These are phyloP conservation scores for Orthosia gothica DNA, from an alignment of 2,888 invertebrate species.

Conservation along the genomic window DNA sequence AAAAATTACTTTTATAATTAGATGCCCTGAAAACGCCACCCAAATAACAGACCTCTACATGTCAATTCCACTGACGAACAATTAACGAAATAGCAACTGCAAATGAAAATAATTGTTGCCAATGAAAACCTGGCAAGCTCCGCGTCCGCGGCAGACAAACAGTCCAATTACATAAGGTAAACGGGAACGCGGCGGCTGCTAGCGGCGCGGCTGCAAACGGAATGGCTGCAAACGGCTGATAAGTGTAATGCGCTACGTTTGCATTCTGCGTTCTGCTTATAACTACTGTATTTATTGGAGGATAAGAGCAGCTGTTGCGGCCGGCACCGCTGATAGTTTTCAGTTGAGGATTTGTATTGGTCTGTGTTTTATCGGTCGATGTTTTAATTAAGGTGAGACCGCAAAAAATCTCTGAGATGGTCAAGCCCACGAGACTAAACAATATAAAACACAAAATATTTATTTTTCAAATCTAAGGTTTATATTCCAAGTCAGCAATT, in stretches of 20 bases:
- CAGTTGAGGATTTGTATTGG: background rate
- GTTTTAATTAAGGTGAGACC: background rate
- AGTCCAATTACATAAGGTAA: constrained; percentile 56
- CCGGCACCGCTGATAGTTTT: constrained; percentile 3
- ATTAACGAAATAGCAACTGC: constrained; percentile 8
- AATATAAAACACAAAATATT: no score
- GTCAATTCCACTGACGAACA: background rate
- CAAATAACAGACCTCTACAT: background rate
- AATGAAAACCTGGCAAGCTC: constrained; percentile 25
- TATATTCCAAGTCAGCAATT: no score
- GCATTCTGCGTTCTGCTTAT: constrained; percentile 37
- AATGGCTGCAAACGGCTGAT: constrained; percentile 50
- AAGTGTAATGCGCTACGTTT: constrained; percentile 49
- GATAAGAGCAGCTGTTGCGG: constrained; percentile 12
- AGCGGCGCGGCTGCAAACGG: constrained; percentile 4
- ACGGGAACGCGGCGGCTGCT: constrained; percentile 45
- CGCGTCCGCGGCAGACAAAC: constrained; percentile 46
- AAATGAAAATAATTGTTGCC: constrained; percentile 40
- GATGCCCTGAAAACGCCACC: background rate
- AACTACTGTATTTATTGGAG: constrained; percentile 53
- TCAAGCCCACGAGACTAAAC: no score
- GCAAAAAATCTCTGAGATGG: no score
- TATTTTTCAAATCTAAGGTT: no score
- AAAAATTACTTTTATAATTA: background rate
- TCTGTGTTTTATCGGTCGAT: background rate